These are phyloP conservation scores for Penaeus chinensis DNA, from an alignment of 1,140 invertebrate genomes.

Conservation along the genomic window DNA sequence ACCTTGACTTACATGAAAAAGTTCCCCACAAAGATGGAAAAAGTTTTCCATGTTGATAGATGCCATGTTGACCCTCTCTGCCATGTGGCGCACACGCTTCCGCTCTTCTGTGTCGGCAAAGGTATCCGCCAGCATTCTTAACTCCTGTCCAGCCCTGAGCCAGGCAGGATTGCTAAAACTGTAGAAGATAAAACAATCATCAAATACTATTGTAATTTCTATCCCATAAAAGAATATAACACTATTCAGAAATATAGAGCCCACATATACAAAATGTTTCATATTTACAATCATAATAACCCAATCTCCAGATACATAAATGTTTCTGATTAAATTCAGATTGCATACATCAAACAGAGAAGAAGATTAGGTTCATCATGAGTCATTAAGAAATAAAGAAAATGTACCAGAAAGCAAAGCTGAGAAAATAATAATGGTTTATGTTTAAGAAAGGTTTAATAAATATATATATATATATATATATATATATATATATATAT, in stretches of 20 bases:
- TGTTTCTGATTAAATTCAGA: no score
- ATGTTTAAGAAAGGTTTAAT: not conserved
- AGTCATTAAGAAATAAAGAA: no score
- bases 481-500: no score
- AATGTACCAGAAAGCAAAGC: no score
- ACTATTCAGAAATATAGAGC: not conserved
- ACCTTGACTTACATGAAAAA: slow-evolving; percentile 51
- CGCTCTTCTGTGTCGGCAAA: slow-evolving; percentile 67
- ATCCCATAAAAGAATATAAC: not conserved
- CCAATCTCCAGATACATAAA: no score
- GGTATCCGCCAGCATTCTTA: slow-evolving; percentile 67
- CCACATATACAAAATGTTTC: not conserved
- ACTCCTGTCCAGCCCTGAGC: slow-evolving; percentile 66
- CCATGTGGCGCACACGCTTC: slow-evolving; percentile 64
- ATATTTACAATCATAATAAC: no score
- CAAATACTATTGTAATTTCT: not conserved
- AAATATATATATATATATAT: no score
- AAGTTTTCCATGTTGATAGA: slow-evolving; percentile 62
- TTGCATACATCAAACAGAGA: no score
- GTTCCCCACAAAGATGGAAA: slow-evolving; percentile 56
- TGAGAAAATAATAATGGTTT: no score
- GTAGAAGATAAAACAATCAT: not conserved
- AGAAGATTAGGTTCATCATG: no score
- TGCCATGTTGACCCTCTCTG: slow-evolving; percentile 64
- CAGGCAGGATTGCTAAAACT: slow-evolving; percentile 58